A percentile compares a stretch with the other conserved stretches of the same genome.
These are phyloP conservation scores for Otis tarda DNA, from an alignment of 2,113 vertebrate species.

Conservation along the genomic window DNA sequence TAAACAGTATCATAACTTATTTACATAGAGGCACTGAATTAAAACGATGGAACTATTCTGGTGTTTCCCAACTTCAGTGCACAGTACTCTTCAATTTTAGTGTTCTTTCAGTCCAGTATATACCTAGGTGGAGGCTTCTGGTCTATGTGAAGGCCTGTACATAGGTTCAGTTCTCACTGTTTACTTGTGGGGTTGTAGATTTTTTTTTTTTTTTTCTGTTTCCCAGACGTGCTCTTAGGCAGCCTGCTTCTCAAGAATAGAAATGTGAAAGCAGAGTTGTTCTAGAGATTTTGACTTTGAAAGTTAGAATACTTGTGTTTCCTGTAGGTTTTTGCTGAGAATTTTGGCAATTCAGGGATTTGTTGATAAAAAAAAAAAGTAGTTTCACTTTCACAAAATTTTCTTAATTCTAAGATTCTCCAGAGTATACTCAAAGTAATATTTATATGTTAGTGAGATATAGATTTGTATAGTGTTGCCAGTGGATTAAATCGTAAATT, in stretches of 20 bases:
- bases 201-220: not conserved
- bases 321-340: not conserved
- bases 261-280: not conserved
- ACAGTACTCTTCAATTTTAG: not conserved
- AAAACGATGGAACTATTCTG: not conserved
- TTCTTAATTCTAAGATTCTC: not conserved
- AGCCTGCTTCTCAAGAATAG: not conserved
- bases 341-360: not conserved
- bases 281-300: not conserved
- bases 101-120: not conserved
- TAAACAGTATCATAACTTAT: conserved; percentile 3
- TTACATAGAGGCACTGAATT: not conserved
- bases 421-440: not conserved
- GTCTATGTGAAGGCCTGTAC: not conserved
- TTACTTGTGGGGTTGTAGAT: not conserved
- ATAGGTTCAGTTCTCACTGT: not conserved
- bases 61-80: not conserved
- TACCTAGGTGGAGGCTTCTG: not conserved
- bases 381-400: not conserved
- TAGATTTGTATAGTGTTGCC: not conserved
- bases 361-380: not conserved
- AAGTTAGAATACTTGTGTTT: not conserved
- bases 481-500: not conserved
- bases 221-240: not conserved
- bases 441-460: not conserved